These are phyloP conservation scores for Drosophila jambulina DNA, from an alignment of 1,140 invertebrate species.

Conservation along the genomic window DNA sequence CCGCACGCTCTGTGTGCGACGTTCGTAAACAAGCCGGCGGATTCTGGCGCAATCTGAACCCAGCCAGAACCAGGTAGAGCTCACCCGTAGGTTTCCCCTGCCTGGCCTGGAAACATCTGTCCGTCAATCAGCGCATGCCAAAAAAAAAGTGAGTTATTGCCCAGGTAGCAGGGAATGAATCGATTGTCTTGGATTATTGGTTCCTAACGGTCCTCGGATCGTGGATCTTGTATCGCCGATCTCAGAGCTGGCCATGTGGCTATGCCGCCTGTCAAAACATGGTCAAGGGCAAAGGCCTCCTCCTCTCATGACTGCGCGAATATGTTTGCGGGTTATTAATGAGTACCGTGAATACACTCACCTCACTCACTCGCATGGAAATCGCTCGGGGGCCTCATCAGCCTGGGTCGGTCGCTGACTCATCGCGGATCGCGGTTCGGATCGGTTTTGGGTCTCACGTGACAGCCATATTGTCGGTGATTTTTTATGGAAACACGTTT, in stretches of 20 bases:
- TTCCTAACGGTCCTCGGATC: conserved; percentile 51
- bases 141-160: conserved; percentile 42
- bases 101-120: conserved; percentile 61
- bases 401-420: conserved; percentile 25
- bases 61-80: conserved; percentile 43
- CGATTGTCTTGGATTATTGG: conserved; percentile 23
- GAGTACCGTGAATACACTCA: conserved; percentile 30
- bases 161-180: conserved; percentile 55
- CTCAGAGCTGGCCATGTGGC: conserved; percentile 19
- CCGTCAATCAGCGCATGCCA: conserved; percentile 50
- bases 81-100: conserved; percentile 2
- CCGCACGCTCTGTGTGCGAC: conserved; percentile 24
- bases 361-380: conserved; percentile 8
- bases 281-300: conserved; percentile 65
- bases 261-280: conserved; percentile 61
- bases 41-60: conserved; percentile 57
- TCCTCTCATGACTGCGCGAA: conserved; percentile 16
- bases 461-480: conserved; percentile 48
- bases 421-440: conserved; percentile 21
- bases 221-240: background rate
- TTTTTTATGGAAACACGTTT: conserved; percentile 61
- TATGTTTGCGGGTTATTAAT: conserved; percentile 39
- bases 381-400: conserved; percentile 30
- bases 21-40: conserved; percentile 42
- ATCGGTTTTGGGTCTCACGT: conserved; percentile 40